These are phyloP conservation scores for Amblyopsis rosae DNA, from an alignment of 2,113 vertebrate species.

Conservation along the genomic window DNA sequence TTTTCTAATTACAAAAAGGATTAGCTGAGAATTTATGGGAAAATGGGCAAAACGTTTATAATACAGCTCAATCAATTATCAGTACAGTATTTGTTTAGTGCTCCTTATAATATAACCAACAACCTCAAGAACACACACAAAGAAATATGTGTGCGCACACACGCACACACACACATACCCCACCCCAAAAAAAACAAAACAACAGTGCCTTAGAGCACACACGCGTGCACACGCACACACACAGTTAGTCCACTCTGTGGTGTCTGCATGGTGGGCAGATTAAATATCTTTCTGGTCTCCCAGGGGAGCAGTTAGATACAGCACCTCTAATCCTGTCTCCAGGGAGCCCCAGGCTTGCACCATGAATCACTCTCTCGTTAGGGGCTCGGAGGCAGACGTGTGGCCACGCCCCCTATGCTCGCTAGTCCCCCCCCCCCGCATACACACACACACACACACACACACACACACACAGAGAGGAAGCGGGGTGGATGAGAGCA, in stretches of 20 bases:
- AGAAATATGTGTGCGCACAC: neutral
- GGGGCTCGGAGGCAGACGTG: slow-evolving; percentile 68
- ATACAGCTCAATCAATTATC: slow-evolving; percentile 24
- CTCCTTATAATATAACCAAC: slow-evolving; percentile 11
- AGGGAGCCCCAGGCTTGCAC: slow-evolving; percentile 66
- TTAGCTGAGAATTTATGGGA: neutral
- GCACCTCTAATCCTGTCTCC: slow-evolving; percentile 77
- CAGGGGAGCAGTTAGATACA: slow-evolving; percentile 72
- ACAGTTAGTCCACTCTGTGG: slow-evolving; percentile 40
- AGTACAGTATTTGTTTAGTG: slow-evolving; percentile 20
- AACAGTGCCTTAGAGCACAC: neutral
- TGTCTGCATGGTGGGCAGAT: slow-evolving; percentile 59
- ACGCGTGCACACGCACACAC: slow-evolving; percentile 16
- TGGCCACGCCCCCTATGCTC: slow-evolving; percentile 77
- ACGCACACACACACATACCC: slow-evolving; percentile 23
- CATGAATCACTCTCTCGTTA: slow-evolving; percentile 76
- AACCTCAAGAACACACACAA: slow-evolving; percentile 29
- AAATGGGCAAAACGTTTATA: neutral
- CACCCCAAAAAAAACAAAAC: slow-evolving; percentile 11
- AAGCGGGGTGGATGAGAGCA: slow-evolving; percentile 29
- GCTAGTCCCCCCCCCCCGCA: slow-evolving; percentile 67
- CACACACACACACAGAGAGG: slow-evolving; percentile 17
- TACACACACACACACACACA: slow-evolving; percentile 47
- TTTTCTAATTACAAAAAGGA: slow-evolving; percentile 1
- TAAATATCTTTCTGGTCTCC: slow-evolving; percentile 70